A percentile compares a stretch with the other conserved stretches of the same genome.
Conservation (phyloP, 2,888 invertebrate species). For the Trichopoda pennipes region DNA sequence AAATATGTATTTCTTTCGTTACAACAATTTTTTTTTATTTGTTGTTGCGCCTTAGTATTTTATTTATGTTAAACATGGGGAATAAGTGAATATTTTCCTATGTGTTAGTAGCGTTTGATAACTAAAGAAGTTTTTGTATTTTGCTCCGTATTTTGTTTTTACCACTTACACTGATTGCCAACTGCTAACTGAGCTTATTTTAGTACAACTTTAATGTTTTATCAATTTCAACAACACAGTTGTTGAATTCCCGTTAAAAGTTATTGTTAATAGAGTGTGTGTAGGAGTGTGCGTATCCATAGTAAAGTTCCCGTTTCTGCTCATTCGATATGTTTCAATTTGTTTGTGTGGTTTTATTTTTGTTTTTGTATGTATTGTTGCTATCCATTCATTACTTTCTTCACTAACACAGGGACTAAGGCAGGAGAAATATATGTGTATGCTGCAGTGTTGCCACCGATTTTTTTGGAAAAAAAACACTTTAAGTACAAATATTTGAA, state of each 20-base stretch:
- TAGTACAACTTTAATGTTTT: slow-evolving; percentile 70
- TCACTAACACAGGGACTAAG: not conserved
- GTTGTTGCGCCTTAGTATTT: not conserved
- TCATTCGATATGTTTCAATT: slow-evolving; percentile 13
- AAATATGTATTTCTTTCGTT: not conserved
- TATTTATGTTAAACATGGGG: not conserved
- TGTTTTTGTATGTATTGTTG: not conserved
- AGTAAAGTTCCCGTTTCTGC: slow-evolving; percentile 28
- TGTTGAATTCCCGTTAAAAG: slow-evolving; percentile 57
- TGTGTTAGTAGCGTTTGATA: slow-evolving; percentile 28
- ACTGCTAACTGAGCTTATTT: slow-evolving; percentile 78
- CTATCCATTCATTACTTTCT: not conserved
- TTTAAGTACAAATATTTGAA: too few species aligned
- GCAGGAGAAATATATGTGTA: not conserved
- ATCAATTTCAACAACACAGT: slow-evolving; percentile 50
- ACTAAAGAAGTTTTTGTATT: slow-evolving; percentile 39
- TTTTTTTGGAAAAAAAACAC: too few species aligned
- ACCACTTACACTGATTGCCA: slow-evolving; percentile 77
- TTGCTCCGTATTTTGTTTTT: slow-evolving; percentile 64
- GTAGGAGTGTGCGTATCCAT: slow-evolving; percentile 31
- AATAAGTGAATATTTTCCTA: slow-evolving; percentile 20
- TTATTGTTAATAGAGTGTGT: slow-evolving; percentile 54
- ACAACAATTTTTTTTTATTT: slow-evolving; percentile 23
- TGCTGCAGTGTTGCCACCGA: too few species aligned
- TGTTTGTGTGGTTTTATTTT: not conserved